Evolutionary conservation across 2,888 invertebrate species (phyloP), one percentile per base, ranked within the genome.

Genomic region (Anaspis maculata): DNA sequence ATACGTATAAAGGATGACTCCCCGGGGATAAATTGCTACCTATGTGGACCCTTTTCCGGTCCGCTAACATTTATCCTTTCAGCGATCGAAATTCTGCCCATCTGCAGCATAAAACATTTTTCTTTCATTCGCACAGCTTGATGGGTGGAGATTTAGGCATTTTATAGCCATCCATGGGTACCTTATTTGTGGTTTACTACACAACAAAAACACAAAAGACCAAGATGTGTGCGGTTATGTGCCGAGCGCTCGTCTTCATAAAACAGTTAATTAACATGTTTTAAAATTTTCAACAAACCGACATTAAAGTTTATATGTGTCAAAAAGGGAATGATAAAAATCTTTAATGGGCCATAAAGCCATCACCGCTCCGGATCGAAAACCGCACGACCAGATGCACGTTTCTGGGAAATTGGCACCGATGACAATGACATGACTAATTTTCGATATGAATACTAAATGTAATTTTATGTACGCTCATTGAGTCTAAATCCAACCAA

Each of bases 271-370:
- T 19, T 19, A 19, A 19, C 19, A 19, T 19, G 19, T 19, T 19
- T 19, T 19, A 9, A 9, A 19, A 19, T 6, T 19, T 19, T 19
- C 19, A 9, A 19, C 19, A 9, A 19, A 5, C 5, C 9, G 5
- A 19, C 9, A 19, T 9, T 6, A 19, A 19, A 19, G 19, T 5
- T 31, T 37, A 37, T 30, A 33, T 26, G 38, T 41, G 43, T 41
- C 41, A 44, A 44, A 42, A 37, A 39, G 35, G 41, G 37, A 43
- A 41, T 42, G 41, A 41, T 39, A 44, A 44, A n/a, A 42, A 44
- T 39, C 39, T 34, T 42, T 44, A 44, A 41, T 44, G 39, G 36
- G 14, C 32, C 43, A 29, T 43, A 43, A 43, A 42, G 27, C 39
- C 36, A 41, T 42, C 41, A 41, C 26, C 44, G 34, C 5, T 6